Evolutionary conservation across 2,797 vertebrate genomes (phyloP).

Genomic region (Notolabrus celidotus): DNA sequence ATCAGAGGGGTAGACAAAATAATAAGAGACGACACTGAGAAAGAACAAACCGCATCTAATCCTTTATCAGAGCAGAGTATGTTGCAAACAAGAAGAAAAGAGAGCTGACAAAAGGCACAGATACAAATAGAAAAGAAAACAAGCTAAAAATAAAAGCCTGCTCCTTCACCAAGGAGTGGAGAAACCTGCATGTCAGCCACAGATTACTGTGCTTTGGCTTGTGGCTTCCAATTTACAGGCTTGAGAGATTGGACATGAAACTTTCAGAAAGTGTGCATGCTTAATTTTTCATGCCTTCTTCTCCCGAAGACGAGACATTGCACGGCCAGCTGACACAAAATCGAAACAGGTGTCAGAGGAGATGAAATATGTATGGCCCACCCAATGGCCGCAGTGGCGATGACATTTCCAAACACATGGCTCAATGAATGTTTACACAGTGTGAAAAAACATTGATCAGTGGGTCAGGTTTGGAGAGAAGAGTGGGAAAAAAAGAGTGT

Average conservation of each 20-base stretch:
- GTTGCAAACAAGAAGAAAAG: constrained; percentile 3
- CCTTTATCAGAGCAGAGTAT: constrained; percentile 1
- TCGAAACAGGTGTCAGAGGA: constrained; percentile 82
- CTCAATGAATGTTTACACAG: constrained; percentile 86
- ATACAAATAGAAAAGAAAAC: constrained; percentile 7
- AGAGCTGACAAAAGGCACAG: constrained; percentile 3
- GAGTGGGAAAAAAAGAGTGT: constrained; percentile 42
- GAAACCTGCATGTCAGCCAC: constrained; percentile 24
- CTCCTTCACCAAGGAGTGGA: constrained; percentile 5
- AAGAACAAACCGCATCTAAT: background rate
- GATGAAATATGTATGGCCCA: constrained; percentile 87
- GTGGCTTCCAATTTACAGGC: constrained; percentile 53
- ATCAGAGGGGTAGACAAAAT: background rate
- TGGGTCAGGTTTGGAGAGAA: constrained; percentile 58
- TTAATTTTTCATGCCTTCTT: constrained; percentile 81
- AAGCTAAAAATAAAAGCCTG: background rate
- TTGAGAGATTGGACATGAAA: constrained; percentile 79
- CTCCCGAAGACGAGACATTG: constrained; percentile 49
- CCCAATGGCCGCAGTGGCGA: constrained; percentile 72
- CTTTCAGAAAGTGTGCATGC: constrained; percentile 72
- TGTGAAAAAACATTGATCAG: constrained; percentile 82
- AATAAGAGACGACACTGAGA: background rate
- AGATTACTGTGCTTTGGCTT: constrained; percentile 17
- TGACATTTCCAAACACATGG: constrained; percentile 85
- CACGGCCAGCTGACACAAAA: constrained; percentile 75